A percentile compares a stretch with the other conserved stretches of the same genome.
Conservation (phyloP, 2,888 invertebrate species). For the Nematopogon swammerdamellus region DNA sequence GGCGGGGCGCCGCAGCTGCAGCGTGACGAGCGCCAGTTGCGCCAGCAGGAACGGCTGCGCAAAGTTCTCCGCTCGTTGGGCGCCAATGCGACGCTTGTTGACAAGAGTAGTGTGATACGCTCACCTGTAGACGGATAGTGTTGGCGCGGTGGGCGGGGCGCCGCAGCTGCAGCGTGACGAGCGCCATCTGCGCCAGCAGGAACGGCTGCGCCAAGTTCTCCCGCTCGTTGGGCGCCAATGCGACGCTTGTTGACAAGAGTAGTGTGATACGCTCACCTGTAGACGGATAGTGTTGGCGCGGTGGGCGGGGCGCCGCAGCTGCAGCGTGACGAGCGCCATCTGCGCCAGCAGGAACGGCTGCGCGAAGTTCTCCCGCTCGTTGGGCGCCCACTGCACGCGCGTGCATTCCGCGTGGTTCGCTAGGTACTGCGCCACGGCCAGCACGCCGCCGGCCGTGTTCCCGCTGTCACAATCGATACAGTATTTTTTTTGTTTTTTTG, state of each 20-base stretch:
- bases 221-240: slow-evolving; percentile 81
- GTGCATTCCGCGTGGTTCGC: slow-evolving; percentile 83
- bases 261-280: too few relatives aligned
- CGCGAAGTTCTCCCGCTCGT: slow-evolving; percentile 82
- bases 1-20: slow-evolving; percentile 28
- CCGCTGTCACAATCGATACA: too few relatives aligned
- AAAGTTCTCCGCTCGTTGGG: slow-evolving; percentile 86
- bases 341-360: slow-evolving; percentile 77
- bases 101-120: too few relatives aligned
- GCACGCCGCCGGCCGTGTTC: slow-evolving; percentile 68
- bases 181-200: slow-evolving; percentile 69
- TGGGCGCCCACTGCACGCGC: slow-evolving; percentile 83
- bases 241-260: too few relatives aligned
- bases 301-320: slow-evolving; percentile 30
- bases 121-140: not conserved
- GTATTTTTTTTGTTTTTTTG: too few relatives aligned
- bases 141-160: too few relatives aligned
- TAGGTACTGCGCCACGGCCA: slow-evolving; percentile 70
- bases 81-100: slow-evolving; percentile 86
- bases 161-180: slow-evolving; percentile 23
- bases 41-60: slow-evolving; percentile 76
- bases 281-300: slow-evolving; percentile 7
- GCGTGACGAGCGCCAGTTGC: slow-evolving; percentile 59
- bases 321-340: slow-evolving; percentile 62
- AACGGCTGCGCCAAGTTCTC: slow-evolving; percentile 86